Percentiles rank a stretch among this genome's conserved stretches.
phyloP scores from a whole-genome alignment of 1,140 invertebrate genomes.

The Cataglyphis hispanica region DNA sequence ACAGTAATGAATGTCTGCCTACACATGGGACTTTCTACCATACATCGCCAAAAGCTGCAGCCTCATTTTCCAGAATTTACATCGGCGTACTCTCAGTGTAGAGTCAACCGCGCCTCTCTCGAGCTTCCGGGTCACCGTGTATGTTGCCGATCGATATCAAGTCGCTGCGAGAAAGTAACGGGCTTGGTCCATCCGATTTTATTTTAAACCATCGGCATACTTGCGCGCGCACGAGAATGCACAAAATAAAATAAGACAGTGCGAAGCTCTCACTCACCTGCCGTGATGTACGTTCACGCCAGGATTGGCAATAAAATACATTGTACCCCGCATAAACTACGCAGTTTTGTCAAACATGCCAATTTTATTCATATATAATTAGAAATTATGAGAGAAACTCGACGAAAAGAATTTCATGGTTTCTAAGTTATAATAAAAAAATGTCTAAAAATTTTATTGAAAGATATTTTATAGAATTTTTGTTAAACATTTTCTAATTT shows the following conservation, averaged over 20 bases:
- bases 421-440: not conserved
- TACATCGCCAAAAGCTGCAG: slow-evolving; percentile 29
- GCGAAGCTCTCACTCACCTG: slow-evolving; percentile 67
- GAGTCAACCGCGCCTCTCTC: too few relatives aligned
- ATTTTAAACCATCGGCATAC: slow-evolving; percentile 67
- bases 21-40: slow-evolving; percentile 27
- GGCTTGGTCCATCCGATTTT: slow-evolving; percentile 74
- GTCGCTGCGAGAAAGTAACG: slow-evolving; percentile 76
- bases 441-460: too few relatives aligned
- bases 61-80: slow-evolving; percentile 36
- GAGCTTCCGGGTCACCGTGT: slow-evolving; percentile 60
- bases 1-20: slow-evolving; percentile 31
- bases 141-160: slow-evolving; percentile 56
- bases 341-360: slow-evolving; percentile 17
- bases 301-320: not conserved
- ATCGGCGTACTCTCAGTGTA: not conserved
- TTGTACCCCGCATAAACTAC: not conserved
- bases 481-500: too few relatives aligned
- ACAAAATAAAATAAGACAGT: slow-evolving; percentile 74
- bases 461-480: too few relatives aligned
- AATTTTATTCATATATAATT: not conserved
- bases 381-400: not conserved
- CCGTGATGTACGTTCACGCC: slow-evolving; percentile 2
- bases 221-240: slow-evolving; percentile 53
- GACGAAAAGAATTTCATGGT: not conserved